These are phyloP conservation scores for Holothuria glaberrima DNA, from an alignment of 35 echinoderm and acorn worm genomes.

Conservation along the genomic window DNA sequence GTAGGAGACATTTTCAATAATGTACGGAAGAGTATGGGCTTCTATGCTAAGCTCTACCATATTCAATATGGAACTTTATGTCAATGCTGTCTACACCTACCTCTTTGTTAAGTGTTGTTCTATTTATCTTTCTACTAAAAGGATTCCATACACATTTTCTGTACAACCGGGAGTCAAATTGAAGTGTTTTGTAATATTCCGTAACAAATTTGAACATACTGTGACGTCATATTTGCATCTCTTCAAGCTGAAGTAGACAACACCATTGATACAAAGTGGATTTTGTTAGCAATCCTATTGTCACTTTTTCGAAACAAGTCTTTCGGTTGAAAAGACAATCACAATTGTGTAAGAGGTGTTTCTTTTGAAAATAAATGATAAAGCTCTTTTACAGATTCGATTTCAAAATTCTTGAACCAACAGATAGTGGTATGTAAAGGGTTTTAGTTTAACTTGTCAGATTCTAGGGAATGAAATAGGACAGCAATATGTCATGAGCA, in stretches of 20 bases:
- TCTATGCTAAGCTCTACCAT: neutral
- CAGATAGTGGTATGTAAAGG: neutral
- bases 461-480: neutral
- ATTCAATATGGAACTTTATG: neutral
- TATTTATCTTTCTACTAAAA: neutral
- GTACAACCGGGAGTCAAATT: neutral
- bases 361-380: neutral
- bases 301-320: slow-evolving; percentile 5
- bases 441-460: neutral
- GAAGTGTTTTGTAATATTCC: neutral
- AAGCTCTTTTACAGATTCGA: neutral
- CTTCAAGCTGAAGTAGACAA: too few relatives aligned
- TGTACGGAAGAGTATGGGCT: neutral
- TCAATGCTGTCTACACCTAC: neutral
- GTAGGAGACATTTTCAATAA: neutral
- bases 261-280: neutral
- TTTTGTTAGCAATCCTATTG: neutral
- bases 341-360: neutral
- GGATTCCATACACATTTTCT: neutral
- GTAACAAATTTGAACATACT: too few relatives aligned
- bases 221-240: too few relatives aligned
- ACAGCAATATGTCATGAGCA: neutral
- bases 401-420: neutral
- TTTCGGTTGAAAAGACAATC: neutral
- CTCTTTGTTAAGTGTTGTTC: neutral